These are phyloP conservation scores for Bambusicola thoracicus DNA, from an alignment of 2,113 vertebrate species.

Conservation along the genomic window DNA sequence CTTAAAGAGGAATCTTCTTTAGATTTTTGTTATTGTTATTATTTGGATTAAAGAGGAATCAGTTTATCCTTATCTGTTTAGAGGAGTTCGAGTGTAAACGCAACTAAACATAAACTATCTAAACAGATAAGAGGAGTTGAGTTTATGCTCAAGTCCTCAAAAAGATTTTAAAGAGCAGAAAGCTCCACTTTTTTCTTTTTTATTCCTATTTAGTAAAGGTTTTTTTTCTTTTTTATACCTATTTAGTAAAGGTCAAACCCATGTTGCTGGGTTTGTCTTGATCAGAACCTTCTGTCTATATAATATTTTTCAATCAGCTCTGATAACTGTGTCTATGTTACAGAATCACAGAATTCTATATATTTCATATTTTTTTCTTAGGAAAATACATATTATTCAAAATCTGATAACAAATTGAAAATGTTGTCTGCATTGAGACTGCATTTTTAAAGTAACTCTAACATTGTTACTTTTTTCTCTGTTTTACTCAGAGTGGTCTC, in stretches of 20 bases:
- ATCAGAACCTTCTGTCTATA: not conserved
- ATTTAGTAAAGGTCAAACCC: too few relatives aligned
- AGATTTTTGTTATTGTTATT: too few relatives aligned
- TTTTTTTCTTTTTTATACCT: not conserved
- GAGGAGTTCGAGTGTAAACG: too few relatives aligned
- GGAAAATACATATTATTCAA: too few relatives aligned
- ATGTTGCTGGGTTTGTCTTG: not conserved
- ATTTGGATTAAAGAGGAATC: too few relatives aligned
- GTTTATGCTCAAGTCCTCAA: not conserved
- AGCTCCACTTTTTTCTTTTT: not conserved
- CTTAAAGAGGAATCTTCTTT: not conserved
- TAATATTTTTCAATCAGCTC: not conserved
- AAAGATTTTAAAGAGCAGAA: not conserved
- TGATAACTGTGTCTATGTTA: not conserved
- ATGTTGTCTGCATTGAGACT: not conserved
- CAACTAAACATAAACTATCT: too few relatives aligned
- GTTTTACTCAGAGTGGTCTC: not conserved
- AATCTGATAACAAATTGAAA: too few relatives aligned
- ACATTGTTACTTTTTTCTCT: not conserved
- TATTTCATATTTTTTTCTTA: too few relatives aligned
- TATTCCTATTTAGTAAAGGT: not conserved
- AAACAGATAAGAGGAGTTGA: too few relatives aligned
- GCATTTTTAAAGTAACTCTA: not conserved
- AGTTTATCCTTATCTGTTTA: too few relatives aligned
- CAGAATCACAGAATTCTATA: not conserved